Conservation (phyloP, 2,113 vertebrate genomes). For the Heterochromis multidens region DNA sequence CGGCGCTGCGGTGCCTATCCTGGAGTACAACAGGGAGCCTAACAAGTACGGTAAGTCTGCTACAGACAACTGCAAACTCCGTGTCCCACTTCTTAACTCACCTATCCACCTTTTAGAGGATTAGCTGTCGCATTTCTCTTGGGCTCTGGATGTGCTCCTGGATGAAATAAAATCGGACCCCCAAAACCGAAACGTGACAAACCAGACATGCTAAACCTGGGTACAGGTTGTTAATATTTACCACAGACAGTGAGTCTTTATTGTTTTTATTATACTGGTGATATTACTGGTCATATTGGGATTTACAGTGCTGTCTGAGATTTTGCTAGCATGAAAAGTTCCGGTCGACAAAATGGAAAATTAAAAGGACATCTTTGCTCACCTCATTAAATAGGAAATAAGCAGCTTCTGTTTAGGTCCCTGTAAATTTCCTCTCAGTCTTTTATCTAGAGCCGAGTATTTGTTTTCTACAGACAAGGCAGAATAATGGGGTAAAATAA, state of each 20-base stretch:
- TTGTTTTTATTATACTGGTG: background rate
- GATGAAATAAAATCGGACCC: background rate
- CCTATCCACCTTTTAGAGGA: constrained; percentile 13
- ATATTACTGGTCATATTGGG: too few species aligned
- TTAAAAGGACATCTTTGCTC: background rate
- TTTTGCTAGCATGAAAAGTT: background rate
- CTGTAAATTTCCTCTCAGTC: background rate
- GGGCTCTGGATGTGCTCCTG: background rate
- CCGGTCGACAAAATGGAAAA: background rate
- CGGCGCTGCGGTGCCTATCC: constrained; percentile 64
- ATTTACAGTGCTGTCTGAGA: background rate
- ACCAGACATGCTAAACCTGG: background rate
- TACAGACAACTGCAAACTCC: background rate
- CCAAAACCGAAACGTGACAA: background rate
- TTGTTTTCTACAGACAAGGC: background rate
- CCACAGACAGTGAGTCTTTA: background rate
- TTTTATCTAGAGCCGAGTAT: background rate
- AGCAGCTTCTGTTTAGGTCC: background rate
- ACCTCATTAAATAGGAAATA: background rate
- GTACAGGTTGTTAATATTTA: background rate
- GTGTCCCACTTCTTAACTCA: constrained; percentile 44
- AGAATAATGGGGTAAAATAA: background rate
- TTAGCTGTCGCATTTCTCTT: constrained; percentile 5
- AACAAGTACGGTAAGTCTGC: constrained; percentile 76
- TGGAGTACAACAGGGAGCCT: constrained; percentile 78